Evolutionary conservation across 2,888 invertebrate genomes (phyloP).

Genomic region (Leptopilina syphax): DNA sequence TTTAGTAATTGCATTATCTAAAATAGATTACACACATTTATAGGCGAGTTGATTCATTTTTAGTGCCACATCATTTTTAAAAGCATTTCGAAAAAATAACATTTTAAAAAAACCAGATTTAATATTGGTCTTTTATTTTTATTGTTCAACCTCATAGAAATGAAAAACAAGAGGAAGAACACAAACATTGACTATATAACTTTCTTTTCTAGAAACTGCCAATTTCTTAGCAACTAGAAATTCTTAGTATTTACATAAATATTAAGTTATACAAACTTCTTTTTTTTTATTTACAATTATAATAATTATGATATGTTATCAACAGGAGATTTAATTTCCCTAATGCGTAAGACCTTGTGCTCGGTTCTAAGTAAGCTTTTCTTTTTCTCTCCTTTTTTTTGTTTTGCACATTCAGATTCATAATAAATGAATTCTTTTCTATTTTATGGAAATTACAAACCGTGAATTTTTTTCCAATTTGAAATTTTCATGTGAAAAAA

Average conservation of each 20-base stretch:
- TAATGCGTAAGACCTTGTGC: conserved; percentile 51
- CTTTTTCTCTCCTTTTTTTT: not conserved
- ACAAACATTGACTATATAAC: conserved; percentile 46
- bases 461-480: not conserved
- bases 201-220: conserved; percentile 41
- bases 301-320: conserved; percentile 53
- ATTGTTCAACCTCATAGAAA: not conserved
- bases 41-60: conserved; percentile 48
- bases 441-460: not conserved
- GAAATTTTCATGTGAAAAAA: not conserved
- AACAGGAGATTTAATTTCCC: conserved; percentile 47
- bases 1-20: conserved; percentile 47
- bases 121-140: conserved; percentile 30
- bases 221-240: conserved; percentile 41
- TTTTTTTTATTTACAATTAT: conserved; percentile 54
- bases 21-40: conserved; percentile 47
- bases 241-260: conserved; percentile 47
- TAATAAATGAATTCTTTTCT: too few relatives aligned
- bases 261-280: conserved; percentile 51
- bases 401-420: too few relatives aligned
- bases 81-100: conserved; percentile 3
- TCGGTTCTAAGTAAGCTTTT: conserved; percentile 38
- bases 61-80: conserved; percentile 41
- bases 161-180: conserved; percentile 47
- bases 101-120: conserved; percentile 24